Evolutionary conservation across 1,140 invertebrate species (phyloP), one percentile per base, ranked within the genome.

Genomic region (Delia radicum): DNA sequence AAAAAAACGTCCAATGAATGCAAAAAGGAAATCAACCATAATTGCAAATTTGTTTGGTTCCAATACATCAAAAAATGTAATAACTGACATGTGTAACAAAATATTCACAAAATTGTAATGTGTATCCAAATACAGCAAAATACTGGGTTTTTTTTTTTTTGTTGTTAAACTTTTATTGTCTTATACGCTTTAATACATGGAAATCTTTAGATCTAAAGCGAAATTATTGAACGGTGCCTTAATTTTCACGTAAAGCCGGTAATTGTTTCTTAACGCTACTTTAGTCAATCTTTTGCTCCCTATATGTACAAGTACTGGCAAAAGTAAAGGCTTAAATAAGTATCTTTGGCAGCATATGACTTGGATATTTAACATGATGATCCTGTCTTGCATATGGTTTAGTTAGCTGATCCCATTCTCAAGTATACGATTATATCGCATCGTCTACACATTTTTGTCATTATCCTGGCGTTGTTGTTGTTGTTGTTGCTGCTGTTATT

Each of bases 241-340:
- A 69, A 69, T 69, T 31, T 33, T 24, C 31, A 33, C 24, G 31
- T 24, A 37, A 69, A 69, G 29, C 21, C 15, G 29, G 65, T 69
- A 69, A 69, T 69, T 69, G 65, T 69, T 69, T 69, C 65, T 69
- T 69, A 69, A 69, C 65, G 65, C 65, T 69, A 69, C 65, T 69
- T 69, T 69, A 55, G n/a, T 55, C 48, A 21, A 21, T 21, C 48
- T n/a, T 55, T 55, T n/a, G n/a, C n/a, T n/a, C n/a, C n/a, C n/a
- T n/a, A n/a, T n/a, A n/a, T n/a, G n/a, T n/a, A n/a, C n/a, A n/a
- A n/a, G n/a, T n/a, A n/a, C n/a, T n/a, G n/a, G n/a, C n/a, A n/a
- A n/a, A n/a, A n/a, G n/a, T n/a, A n/a, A n/a, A n/a, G n/a, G n/a
- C n/a, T n/a, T n/a, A n/a, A n/a, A n/a, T n/a, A n/a, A n/a, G n/a